Percentiles rank a stretch among this genome's conserved stretches.
Evolutionary conservation across 1,140 invertebrate genomes (phyloP).

Genomic region (Drosophila pandora): DNA sequence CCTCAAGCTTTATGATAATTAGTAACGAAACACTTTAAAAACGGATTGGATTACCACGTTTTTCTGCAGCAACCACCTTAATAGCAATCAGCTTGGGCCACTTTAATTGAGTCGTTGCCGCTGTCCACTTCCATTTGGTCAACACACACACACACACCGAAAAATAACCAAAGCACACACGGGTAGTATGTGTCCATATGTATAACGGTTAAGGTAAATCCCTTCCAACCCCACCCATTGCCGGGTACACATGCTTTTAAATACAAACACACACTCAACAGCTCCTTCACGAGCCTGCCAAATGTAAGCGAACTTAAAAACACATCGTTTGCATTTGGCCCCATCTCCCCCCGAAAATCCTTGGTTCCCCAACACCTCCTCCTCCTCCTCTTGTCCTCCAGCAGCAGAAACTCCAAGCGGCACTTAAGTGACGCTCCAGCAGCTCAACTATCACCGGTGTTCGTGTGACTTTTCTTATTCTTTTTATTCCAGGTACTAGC

Average conservation of each 20-base stretch:
- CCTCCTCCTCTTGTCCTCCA: slow-evolving; percentile 1
- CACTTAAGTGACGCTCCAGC: slow-evolving; percentile 81
- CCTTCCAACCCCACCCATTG: slow-evolving; percentile 16
- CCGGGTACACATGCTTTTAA: slow-evolving; percentile 61
- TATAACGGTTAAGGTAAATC: slow-evolving; percentile 33
- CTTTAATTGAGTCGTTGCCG: slow-evolving; percentile 51
- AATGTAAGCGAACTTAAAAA: slow-evolving; percentile 82
- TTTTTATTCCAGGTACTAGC: slow-evolving; percentile 40
- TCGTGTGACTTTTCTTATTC: slow-evolving; percentile 36
- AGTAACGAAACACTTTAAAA: slow-evolving; percentile 32
- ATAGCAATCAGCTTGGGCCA: slow-evolving; percentile 30
- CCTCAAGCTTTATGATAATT: slow-evolving; percentile 36
- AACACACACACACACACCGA: slow-evolving; percentile 12
- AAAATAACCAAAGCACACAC: slow-evolving; percentile 15
- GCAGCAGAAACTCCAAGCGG: slow-evolving; percentile 42
- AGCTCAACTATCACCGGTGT: slow-evolving; percentile 69
- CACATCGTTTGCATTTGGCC: slow-evolving; percentile 77
- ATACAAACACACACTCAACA: slow-evolving; percentile 64
- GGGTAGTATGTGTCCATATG: background rate
- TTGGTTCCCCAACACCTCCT: too few relatives aligned
- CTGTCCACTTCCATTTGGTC: slow-evolving; percentile 28
- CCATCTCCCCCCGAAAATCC: background rate
- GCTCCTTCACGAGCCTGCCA: slow-evolving; percentile 67
- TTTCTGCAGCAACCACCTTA: slow-evolving; percentile 22
- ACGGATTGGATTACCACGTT: slow-evolving; percentile 25